phyloP scores from a whole-genome alignment of 2,888 invertebrate genomes.

The Cenopis cana region DNA sequence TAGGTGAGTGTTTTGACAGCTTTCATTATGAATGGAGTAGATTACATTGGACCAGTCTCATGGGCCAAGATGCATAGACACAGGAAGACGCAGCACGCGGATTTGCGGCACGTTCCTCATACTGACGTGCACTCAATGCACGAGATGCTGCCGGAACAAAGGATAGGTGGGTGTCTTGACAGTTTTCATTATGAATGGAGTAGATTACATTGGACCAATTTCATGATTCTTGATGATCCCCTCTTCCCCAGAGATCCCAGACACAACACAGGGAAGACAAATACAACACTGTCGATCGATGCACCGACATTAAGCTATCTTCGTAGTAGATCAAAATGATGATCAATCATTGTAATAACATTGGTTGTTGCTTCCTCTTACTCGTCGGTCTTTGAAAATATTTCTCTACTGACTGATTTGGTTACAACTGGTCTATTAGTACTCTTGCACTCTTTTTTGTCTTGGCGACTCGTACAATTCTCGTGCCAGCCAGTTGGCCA shows the following conservation, averaged over 20 bases:
- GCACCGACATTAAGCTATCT: too few relatives aligned
- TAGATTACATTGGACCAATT: too few relatives aligned
- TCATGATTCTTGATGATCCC: too few relatives aligned
- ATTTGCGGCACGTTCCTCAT: constrained; percentile 84
- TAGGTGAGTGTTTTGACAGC: constrained; percentile 60
- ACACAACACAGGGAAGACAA: too few relatives aligned
- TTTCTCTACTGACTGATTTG: background rate
- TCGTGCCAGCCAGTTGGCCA: background rate
- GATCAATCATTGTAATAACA: background rate
- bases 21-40: background rate
- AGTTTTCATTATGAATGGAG: background rate
- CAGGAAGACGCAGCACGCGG: constrained; percentile 97
- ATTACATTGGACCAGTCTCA: too few relatives aligned
- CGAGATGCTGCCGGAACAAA: constrained; percentile 72
- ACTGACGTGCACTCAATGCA: constrained; percentile 76
- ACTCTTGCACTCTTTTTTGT: too few relatives aligned
- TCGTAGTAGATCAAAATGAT: too few relatives aligned
- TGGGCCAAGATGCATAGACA: constrained; percentile 94
- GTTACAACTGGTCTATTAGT: too few relatives aligned
- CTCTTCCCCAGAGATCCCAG: too few relatives aligned
- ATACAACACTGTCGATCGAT: constrained; percentile 51
- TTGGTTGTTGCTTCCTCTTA: background rate
- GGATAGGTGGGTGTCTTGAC: constrained; percentile 68
- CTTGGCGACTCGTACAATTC: too few relatives aligned
- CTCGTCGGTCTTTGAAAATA: background rate